Conservation (phyloP, 2,797 vertebrate genomes). For the Miichthys miiuy region DNA sequence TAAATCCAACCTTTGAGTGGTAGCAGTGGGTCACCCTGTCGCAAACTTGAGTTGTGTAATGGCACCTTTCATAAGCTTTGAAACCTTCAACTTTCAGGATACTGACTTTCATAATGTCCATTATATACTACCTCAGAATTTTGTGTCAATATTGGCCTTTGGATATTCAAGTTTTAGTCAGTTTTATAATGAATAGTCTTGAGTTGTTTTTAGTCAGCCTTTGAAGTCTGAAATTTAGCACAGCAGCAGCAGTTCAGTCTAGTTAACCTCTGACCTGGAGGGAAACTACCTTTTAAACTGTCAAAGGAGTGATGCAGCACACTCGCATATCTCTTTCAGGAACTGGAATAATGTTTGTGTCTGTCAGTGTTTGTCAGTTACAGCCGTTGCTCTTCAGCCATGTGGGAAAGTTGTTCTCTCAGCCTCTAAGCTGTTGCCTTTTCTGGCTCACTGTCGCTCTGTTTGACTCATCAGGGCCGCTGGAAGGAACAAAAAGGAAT, state of each 20-base stretch:
- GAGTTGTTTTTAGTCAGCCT: not conserved
- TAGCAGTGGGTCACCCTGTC: not conserved
- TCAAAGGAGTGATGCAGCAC: constrained; percentile 8
- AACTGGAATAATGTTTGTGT: constrained; percentile 16
- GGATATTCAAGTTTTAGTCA: not conserved
- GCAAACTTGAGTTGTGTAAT: not conserved
- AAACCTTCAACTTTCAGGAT: not conserved
- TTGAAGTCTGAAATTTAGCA: not conserved
- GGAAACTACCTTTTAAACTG: constrained; percentile 22
- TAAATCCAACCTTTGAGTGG: too few species aligned
- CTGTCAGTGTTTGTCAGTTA: constrained; percentile 36
- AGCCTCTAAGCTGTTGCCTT: constrained; percentile 17
- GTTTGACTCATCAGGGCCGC: constrained; percentile 51
- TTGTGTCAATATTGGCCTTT: not conserved
- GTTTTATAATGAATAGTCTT: not conserved
- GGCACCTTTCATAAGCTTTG: not conserved
- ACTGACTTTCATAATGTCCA: not conserved
- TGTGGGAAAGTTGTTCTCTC: constrained; percentile 40
- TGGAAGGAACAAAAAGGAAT: constrained; percentile 49
- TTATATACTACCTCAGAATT: not conserved
- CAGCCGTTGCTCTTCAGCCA: constrained; percentile 31
- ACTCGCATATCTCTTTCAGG: constrained; percentile 1
- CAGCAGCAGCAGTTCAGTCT: not conserved
- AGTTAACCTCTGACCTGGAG: constrained; percentile 40
- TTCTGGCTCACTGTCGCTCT: constrained; percentile 59